Base-by-base conservation (phyloP, 64 coral and sea anemone genomes). In the Dendrophyllia cribrosa region DNA sequence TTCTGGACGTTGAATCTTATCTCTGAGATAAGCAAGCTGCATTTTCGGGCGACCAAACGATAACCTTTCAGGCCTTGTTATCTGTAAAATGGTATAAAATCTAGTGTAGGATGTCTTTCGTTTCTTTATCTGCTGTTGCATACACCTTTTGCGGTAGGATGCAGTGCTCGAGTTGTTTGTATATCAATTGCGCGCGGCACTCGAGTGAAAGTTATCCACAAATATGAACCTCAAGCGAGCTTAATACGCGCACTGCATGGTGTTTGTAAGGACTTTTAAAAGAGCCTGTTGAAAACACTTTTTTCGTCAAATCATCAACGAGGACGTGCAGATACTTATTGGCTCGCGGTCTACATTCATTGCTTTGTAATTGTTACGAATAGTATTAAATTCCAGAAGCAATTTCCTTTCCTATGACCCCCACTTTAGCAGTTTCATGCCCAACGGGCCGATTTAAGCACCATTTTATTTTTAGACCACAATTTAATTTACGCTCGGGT, bases 291-390 rank as follows among this genome's bases (percentile, higher is more conserved):
- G 80, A 84, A 69, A 84, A 67, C 80, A 20, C 17, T 22, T 66
- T 84, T 84, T 84, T 84, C 80, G 80, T 84, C 80, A 84, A 50
- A 84, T 84, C 17, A 67, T 67, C 80, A 84, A 84, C 43, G 62
- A 84, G 16, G 9, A 19, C 19, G 17, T 65, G 2, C 10, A 67
- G 61, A 51, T 3, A 19, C 6, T 67, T 51, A 84, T n/a, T 84
- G 61, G 80, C 14, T 84, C 26, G 80, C 60, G 63, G 60, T 43
- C 43, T 44, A 53, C 5, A 58, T 84, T 84, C 62, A 68, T 67
- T 65, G 23, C 62, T 50, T 13, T 22, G 80, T 50, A 68, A 84
- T 66, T 83, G 59, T 83, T 59, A 66, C 4, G 44, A 49, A 51
- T 20, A 43, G 72, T 75, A 75, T 75, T 75, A 51, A 50, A 75